Base-by-base conservation (phyloP, 2,113 vertebrate species). In the Pyrgilauda ruficollis region DNA sequence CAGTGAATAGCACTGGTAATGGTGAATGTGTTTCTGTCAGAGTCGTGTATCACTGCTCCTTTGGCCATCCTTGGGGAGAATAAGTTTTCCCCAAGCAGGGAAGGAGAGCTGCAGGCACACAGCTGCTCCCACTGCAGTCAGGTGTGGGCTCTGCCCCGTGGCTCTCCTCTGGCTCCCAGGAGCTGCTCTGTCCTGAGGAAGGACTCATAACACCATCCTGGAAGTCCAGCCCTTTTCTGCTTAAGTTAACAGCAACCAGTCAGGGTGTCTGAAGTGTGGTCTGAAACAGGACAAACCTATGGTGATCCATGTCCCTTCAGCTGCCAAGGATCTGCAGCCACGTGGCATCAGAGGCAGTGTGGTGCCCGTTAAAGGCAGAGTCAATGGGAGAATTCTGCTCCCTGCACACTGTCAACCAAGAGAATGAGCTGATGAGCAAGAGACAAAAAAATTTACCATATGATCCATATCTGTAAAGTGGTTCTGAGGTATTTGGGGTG, bases 401-500 rank as follows among this genome's bases (percentile, higher is more conserved):
- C 33, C 49, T 27, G 17, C 33, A 35, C 23, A 6, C 0, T 2
- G 46, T 49, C n/a, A n/a, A 15, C 24, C 4, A 17, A 80, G 64
- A 89, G n/a, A 56, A 69, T 9, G 26, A 80, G 27, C 19, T 44
- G 35, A 50, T 28, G 67, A 70, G 8, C 7, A 75, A 88, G 33
- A 64, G 16, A 5, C 30, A n/a, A 43, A 55, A 59, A 31, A 4
- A 7, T 13, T 24, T 98, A 99, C 99, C 99, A 99, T 96, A 99
- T 98, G 88, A 98, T 98, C 99, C 99, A 99, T 95, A 99, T 98
- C 92, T 99, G 98, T 22, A 99, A 77, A 1, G 99, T 98, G 7
- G 99, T 99, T 95, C 98, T 98, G 80, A 98, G 97, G 82, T 98
- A 99, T 10, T 98, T 96, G 6, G 98, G 79, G 79, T 98, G 98